Conservation (phyloP, 2,888 invertebrate species). For the Cyrtodaria siliqua region DNA sequence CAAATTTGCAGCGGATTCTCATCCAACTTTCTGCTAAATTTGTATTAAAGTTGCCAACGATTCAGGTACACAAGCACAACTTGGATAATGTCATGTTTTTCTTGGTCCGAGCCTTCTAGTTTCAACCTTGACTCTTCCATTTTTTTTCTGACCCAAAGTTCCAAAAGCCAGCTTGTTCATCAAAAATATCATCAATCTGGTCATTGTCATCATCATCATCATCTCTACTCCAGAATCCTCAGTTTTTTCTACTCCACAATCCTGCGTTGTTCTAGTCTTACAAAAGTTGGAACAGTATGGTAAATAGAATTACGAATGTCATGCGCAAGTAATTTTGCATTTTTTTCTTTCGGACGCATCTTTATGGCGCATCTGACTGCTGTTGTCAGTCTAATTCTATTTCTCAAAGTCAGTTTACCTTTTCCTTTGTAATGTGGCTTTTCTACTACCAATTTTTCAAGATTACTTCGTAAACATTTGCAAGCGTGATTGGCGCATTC, state of each 20-base stretch:
- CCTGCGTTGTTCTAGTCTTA: background rate
- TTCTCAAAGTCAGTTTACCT: conserved; percentile 10
- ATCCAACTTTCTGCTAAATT: no score
- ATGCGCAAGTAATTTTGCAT: background rate
- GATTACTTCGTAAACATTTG: conserved; percentile 33
- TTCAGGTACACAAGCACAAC: background rate
- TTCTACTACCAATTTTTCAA: conserved; percentile 35
- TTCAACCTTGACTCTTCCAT: background rate
- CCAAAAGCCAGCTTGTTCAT: background rate
- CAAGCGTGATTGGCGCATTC: conserved; percentile 53
- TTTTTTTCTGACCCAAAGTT: background rate
- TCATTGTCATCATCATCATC: background rate
- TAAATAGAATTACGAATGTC: no score
- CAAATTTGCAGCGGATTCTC: no score
- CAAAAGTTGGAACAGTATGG: background rate
- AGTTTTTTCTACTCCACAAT: no score
- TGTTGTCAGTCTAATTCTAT: conserved; percentile 13
- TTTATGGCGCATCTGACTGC: background rate
- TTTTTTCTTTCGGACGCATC: background rate
- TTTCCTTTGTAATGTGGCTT: conserved; percentile 39
- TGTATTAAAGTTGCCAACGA: no score
- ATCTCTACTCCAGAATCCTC: background rate
- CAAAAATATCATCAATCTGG: background rate
- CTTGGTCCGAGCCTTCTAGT: background rate
- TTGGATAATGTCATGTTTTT: background rate